Conservation (phyloP, 2,797 vertebrate genomes). For the Gorsachius magnificus region DNA sequence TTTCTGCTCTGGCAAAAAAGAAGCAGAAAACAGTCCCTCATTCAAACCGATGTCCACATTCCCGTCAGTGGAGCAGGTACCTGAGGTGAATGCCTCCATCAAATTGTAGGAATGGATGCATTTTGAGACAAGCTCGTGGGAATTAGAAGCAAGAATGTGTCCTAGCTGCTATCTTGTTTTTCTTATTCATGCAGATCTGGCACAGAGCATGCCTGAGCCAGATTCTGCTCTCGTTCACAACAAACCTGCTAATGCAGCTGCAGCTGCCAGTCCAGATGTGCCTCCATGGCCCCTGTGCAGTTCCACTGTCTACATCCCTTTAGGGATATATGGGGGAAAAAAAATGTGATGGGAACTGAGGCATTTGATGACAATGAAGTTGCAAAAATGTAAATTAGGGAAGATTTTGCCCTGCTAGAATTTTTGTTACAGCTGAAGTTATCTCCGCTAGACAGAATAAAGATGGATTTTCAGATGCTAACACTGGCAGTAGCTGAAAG, state of each 20-base stretch:
- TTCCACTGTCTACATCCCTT: neutral
- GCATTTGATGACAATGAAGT: neutral
- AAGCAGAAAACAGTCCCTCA: neutral
- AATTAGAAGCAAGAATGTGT: neutral
- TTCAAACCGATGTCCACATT: neutral
- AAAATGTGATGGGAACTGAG: neutral
- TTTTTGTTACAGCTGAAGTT: neutral
- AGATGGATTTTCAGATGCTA: neutral
- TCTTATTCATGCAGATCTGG: neutral
- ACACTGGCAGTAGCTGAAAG: neutral
- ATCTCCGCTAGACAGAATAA: neutral
- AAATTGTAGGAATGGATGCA: neutral
- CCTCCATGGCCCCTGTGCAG: neutral
- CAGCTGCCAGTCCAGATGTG: slow-evolving; percentile 19
- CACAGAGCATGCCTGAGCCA: neutral
- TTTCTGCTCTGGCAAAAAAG: neutral
- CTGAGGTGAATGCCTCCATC: neutral
- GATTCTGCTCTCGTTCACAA: neutral
- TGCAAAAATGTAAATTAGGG: neutral
- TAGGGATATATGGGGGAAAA: neutral
- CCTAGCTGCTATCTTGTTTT: neutral
- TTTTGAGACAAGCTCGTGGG: neutral
- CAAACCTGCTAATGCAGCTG: neutral
- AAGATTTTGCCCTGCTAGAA: neutral
- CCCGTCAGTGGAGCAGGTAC: neutral